A percentile compares a stretch with the other conserved stretches of the same genome.
Conservation (phyloP, 2,888 invertebrate genomes). For the Apeira syringaria region DNA sequence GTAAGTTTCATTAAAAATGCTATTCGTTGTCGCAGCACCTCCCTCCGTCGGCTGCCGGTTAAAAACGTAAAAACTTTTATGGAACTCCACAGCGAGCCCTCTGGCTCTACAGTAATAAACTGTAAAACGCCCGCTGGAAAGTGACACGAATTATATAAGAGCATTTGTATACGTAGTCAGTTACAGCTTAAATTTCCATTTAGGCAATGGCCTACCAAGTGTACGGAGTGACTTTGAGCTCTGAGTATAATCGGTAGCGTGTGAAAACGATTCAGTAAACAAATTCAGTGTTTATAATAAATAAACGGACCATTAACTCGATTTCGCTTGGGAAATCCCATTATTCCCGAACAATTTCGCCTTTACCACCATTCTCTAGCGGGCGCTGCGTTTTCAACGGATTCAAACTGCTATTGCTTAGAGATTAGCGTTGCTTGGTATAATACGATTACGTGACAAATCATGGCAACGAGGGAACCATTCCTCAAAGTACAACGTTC, state of each 20-base stretch:
- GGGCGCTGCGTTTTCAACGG: constrained; percentile 28
- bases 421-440: constrained; percentile 24
- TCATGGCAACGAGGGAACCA: too few species aligned
- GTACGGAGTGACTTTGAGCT: constrained; percentile 21
- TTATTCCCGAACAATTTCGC: constrained; percentile 42
- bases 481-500: too few species aligned
- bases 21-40: constrained; percentile 53
- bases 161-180: constrained; percentile 38
- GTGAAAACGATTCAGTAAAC: constrained; percentile 32
- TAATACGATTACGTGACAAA: constrained; percentile 16
- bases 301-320: constrained; percentile 49
- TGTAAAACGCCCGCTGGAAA: constrained; percentile 56
- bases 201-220: constrained; percentile 23
- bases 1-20: constrained; percentile 52
- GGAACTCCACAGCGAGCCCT: constrained; percentile 49
- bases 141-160: constrained; percentile 53
- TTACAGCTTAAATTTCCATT: constrained; percentile 28
- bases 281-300: constrained; percentile 48
- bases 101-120: constrained; percentile 61
- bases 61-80: constrained; percentile 75
- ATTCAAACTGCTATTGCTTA: constrained; percentile 32
- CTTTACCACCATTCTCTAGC: constrained; percentile 28
- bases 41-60: constrained; percentile 39
- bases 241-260: constrained; percentile 27
- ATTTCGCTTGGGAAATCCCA: constrained; percentile 50